These are phyloP conservation scores for Indicator maculatus DNA, from an alignment of 2,113 vertebrate genomes.

Conservation along the genomic window DNA sequence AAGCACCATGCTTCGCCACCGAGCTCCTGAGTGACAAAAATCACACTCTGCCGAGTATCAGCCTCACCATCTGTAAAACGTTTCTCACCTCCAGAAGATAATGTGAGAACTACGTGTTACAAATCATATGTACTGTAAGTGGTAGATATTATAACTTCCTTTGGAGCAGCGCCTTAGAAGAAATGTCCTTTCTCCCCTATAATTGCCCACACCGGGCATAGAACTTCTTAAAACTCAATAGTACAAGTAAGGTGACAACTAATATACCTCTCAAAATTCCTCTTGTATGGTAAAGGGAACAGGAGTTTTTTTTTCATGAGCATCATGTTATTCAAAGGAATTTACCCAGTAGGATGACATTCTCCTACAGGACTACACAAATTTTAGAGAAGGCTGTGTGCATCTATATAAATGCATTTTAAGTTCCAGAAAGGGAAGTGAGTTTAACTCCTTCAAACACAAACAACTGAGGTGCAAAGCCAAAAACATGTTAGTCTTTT, in stretches of 20 bases:
- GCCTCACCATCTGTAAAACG: slow-evolving; percentile 52
- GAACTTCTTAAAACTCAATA: not conserved
- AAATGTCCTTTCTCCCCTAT: not conserved
- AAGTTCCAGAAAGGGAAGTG: not conserved
- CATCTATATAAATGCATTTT: not conserved
- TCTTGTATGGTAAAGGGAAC: not conserved
- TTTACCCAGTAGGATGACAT: slow-evolving; percentile 32
- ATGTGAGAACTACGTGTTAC: slow-evolving; percentile 33
- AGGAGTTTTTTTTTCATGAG: not conserved
- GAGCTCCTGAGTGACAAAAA: slow-evolving; percentile 19
- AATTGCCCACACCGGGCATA: not conserved
- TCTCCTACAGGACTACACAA: not conserved
- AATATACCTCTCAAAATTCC: not conserved
- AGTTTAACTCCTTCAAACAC: slow-evolving; percentile 1
- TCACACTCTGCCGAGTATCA: slow-evolving; percentile 29
- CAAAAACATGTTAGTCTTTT: not conserved
- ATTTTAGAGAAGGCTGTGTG: not conserved
- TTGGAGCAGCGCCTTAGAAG: not conserved
- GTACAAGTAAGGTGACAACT: not conserved
- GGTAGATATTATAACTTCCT: slow-evolving; percentile 1
- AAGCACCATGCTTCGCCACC: not conserved
- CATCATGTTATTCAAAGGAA: slow-evolving; percentile 23
- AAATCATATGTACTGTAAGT: not conserved
- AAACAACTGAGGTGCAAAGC: not conserved
- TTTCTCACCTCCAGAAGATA: slow-evolving; percentile 34